Evolutionary conservation across 2,888 invertebrate genomes (phyloP), one percentile per base, ranked within the genome.

Genomic region (Octodonta nipae): DNA sequence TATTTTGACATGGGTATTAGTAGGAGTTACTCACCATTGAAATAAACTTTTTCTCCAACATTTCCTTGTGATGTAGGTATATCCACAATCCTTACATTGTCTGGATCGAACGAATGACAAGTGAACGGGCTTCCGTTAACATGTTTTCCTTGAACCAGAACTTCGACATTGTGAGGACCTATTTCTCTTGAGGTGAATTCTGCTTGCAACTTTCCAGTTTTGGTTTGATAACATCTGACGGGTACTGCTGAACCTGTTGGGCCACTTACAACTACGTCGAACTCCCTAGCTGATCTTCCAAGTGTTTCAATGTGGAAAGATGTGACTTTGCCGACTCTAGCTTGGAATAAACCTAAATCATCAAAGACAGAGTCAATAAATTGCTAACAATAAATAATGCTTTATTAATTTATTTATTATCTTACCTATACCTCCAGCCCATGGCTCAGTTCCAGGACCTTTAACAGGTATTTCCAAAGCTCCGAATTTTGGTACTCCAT

Each of bases 121-220:
- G 78, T 80, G 62, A 86, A 96, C 0, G 96, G 96, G 48, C 91
- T 92, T 30, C 93, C 93, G 6, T 78, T 73, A 20, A 96, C 78
- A 6, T 88, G 82, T 51, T 91, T 86, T 0, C 88, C 84, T 42
- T 86, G 78, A 58, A 88, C 86, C 17, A 88, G 66, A 3, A 93
- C 91, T 64, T 93, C 92, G 66, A 87, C 56, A 58, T 59, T 51
- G 37, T 58, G 58, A 13, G 75, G 71, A 28, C 79, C 79, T 13
- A 82, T 73, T 51, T 79, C 79, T 36, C 78, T 77, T 15, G 86
- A 78, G 10, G 81, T 82, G 61, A 85, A 98, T 61, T 98, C 96
- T 0, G 95, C 95, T 56, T 91, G 79, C 34, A 93, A 68, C 52
- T 91, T 81, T 2, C 95, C 95, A 38, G 93, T 91, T 53, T 93